Evolutionary conservation across 2,797 vertebrate species (phyloP).

Genomic region (Rhynchonycteris naso): DNA sequence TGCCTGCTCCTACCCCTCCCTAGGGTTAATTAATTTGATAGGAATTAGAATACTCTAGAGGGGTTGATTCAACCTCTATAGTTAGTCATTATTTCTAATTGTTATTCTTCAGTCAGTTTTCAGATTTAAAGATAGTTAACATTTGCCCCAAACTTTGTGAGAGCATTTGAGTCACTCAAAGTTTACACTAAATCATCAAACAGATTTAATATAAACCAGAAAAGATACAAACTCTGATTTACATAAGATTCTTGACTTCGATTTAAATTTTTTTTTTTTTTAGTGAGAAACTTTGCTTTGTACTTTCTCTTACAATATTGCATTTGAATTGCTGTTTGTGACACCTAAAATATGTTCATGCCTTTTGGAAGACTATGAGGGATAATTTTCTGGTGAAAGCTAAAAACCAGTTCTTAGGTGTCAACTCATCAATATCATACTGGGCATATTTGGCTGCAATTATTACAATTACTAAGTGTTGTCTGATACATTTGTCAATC

Average conservation of each 20-base stretch:
- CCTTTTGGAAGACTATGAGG: background rate
- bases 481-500: background rate
- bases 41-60: background rate
- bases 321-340: constrained; percentile 37
- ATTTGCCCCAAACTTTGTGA: background rate
- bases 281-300: constrained; percentile 43
- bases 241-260: constrained; percentile 63
- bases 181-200: constrained; percentile 70
- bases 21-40: background rate
- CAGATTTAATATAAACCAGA: constrained; percentile 66
- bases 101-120: background rate
- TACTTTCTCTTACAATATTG: background rate
- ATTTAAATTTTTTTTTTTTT: constrained; percentile 74
- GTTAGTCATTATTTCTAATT: background rate
- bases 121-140: constrained; percentile 8
- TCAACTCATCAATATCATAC: background rate
- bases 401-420: background rate
- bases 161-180: constrained; percentile 46
- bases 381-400: background rate
- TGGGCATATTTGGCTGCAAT: background rate
- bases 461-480: background rate
- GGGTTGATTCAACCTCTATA: background rate
- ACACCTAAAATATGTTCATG: background rate
- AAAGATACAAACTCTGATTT: constrained; percentile 54
- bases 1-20: accelerated